Percentiles rank a stretch among this genome's conserved stretches.
These are phyloP conservation scores for Eupithecia subfuscata DNA, from an alignment of 2,888 invertebrate species.

Conservation along the genomic window DNA sequence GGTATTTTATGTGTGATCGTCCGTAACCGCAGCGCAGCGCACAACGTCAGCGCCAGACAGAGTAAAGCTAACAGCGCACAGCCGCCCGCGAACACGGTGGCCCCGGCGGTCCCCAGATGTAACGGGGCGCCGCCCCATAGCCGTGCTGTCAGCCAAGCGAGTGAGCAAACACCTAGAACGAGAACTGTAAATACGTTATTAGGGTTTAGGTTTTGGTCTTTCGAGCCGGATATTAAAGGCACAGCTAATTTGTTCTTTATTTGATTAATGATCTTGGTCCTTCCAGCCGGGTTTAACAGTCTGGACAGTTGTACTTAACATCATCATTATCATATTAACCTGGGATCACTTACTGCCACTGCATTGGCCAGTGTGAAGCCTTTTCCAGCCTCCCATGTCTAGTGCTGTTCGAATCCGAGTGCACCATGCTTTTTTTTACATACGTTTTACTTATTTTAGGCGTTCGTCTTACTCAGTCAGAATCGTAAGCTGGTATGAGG, in stretches of 20 bases:
- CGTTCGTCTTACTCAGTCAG: too few relatives aligned
- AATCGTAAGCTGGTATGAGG: too few relatives aligned
- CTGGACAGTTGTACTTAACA: neutral
- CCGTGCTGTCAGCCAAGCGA: conserved; percentile 87
- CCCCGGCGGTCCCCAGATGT: conserved; percentile 83
- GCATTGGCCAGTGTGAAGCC: too few relatives aligned
- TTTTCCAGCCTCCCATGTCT: too few relatives aligned
- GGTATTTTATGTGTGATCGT: conserved; percentile 85
- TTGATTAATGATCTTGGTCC: too few relatives aligned
- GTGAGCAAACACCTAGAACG: conserved; percentile 85
- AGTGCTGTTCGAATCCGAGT: neutral
- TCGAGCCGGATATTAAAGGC: neutral
- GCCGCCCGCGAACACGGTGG: conserved; percentile 87
- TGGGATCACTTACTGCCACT: neutral
- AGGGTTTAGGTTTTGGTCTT: neutral
- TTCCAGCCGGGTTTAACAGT: neutral
- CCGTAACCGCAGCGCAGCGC: conserved; percentile 85
- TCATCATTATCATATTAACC: neutral
- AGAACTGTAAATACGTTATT: conserved; percentile 4
- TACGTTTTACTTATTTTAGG: too few relatives aligned
- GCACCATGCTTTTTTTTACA: neutral
- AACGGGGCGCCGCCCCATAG: conserved; percentile 86
- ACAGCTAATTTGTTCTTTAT: too few relatives aligned
- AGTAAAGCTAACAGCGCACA: conserved; percentile 87
- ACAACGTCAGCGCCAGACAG: conserved; percentile 87